A percentile compares a stretch with the other conserved stretches of the same genome.
These are phyloP conservation scores for Cydia splendana DNA, from an alignment of 1,140 invertebrate species.

Conservation along the genomic window DNA sequence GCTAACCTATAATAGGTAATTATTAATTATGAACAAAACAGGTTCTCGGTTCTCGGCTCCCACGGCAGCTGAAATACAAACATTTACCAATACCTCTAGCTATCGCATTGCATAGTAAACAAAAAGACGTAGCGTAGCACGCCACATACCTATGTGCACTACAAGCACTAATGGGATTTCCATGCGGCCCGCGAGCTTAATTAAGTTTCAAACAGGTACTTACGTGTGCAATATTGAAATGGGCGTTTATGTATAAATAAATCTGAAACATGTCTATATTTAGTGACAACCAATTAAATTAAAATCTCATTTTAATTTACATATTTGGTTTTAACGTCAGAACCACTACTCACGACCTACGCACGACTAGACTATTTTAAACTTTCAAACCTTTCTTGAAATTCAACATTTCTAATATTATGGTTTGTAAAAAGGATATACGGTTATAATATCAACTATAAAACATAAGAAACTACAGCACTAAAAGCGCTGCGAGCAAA, in stretches of 20 bases:
- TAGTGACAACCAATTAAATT: not conserved
- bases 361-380: not conserved
- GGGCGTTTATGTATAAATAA: not conserved
- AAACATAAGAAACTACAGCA: not conserved
- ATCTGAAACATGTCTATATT: not conserved
- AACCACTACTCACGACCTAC: too few species aligned
- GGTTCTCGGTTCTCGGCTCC: not conserved
- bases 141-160: not conserved
- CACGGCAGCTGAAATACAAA: not conserved
- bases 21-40: not conserved
- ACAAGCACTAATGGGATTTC: conserved; percentile 1
- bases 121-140: not conserved
- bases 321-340: not conserved
- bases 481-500: not conserved
- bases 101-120: conserved; percentile 1
- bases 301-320: not conserved
- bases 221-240: not conserved
- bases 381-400: not conserved
- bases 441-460: not conserved
- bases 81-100: not conserved
- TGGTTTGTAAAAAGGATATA: not conserved
- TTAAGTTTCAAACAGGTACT: not conserved
- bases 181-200: not conserved
- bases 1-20: too few species aligned
- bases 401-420: not conserved